phyloP scores from a whole-genome alignment of 2,888 invertebrate species.

The Campaea margaritaria region DNA sequence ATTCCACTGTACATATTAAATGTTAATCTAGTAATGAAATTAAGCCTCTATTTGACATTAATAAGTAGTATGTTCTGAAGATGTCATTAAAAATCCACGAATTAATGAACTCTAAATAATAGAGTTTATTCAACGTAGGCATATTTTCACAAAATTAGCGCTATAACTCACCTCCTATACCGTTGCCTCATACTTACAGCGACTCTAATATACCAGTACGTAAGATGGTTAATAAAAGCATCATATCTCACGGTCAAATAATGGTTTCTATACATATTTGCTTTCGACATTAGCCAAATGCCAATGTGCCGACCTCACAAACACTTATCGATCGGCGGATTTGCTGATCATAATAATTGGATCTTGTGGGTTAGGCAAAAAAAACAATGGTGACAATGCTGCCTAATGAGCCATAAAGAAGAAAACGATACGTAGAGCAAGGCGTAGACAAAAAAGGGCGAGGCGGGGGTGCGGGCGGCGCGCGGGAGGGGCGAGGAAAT shows the following conservation, averaged over 20 bases:
- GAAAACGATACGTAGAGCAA: conserved; percentile 85
- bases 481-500: conserved; percentile 77
- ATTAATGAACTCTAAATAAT: no score
- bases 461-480: conserved; percentile 66
- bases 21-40: no score
- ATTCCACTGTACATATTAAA: no score
- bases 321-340: conserved; percentile 59
- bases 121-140: no score
- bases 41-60: no score
- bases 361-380: conserved; percentile 76
- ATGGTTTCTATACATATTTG: conserved; percentile 8
- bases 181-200: no score
- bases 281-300: conserved; percentile 19
- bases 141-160: no score
- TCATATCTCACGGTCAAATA: not conserved
- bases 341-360: conserved; percentile 81
- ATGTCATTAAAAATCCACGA: no score
- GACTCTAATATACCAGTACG: no score
- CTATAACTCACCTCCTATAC: no score
- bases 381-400: conserved; percentile 84
- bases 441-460: conserved; percentile 84
- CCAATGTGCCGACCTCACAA: conserved; percentile 35
- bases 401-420: conserved; percentile 86
- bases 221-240: not conserved
- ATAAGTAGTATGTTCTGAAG: no score